phyloP scores from a whole-genome alignment of 2,113 vertebrate species.

The Toxotes jaculatrix region DNA sequence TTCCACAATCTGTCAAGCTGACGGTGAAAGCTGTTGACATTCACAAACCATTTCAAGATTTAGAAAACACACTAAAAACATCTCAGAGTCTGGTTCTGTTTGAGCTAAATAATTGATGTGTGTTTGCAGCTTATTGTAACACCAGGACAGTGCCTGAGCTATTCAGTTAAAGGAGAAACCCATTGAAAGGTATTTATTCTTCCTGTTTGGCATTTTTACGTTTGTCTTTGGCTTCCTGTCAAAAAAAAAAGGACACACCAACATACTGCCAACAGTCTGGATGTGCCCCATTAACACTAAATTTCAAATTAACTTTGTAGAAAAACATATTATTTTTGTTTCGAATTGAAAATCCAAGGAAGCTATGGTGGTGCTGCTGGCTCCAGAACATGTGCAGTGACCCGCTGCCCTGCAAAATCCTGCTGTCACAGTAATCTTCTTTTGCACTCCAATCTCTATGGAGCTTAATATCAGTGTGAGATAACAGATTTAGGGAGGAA shows the following conservation, averaged over 20 bases:
- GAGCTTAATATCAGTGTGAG: slow-evolving; percentile 59
- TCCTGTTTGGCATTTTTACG: no score
- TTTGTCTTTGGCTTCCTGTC: no score
- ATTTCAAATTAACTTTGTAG: slow-evolving; percentile 1
- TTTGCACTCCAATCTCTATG: slow-evolving; percentile 53
- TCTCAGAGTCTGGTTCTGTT: slow-evolving; percentile 25
- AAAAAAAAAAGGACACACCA: background rate
- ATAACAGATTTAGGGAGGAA: slow-evolving; percentile 55
- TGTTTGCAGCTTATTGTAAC: slow-evolving; percentile 36
- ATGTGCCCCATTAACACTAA: slow-evolving; percentile 29
- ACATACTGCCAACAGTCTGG: background rate
- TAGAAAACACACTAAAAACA: slow-evolving; percentile 43
- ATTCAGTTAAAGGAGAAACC: slow-evolving; percentile 1
- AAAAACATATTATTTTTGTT: background rate
- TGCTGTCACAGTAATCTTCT: slow-evolving; percentile 66
- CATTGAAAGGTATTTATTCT: background rate
- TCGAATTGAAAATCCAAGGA: slow-evolving; percentile 10
- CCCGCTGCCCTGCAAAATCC: slow-evolving; percentile 55
- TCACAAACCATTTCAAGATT: slow-evolving; percentile 54
- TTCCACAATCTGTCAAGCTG: slow-evolving; percentile 69
- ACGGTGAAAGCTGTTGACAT: slow-evolving; percentile 64
- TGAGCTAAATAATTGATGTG: slow-evolving; percentile 53
- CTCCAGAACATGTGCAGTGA: slow-evolving; percentile 39
- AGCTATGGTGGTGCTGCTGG: background rate
- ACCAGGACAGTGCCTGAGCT: slow-evolving; percentile 2